phyloP scores from a whole-genome alignment of 2,113 vertebrate species.

The Narcine bancroftii region DNA sequence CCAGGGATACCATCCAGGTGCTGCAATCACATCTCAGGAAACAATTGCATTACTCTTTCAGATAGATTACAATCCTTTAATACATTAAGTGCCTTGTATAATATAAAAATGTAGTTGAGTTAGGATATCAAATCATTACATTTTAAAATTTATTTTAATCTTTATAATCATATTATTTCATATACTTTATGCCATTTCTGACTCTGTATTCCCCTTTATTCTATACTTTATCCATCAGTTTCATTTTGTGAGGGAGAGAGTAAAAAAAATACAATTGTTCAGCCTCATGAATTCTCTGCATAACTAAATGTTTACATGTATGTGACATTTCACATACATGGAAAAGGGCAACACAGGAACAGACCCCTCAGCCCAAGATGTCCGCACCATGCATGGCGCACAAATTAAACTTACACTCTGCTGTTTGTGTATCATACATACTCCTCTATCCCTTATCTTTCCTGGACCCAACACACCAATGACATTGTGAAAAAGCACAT shows the following conservation, averaged over 20 bases:
- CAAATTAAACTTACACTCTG: no score
- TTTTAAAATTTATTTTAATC: conserved; percentile 28
- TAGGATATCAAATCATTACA: conserved; percentile 3
- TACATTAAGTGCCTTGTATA: conserved; percentile 19
- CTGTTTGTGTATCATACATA: no score
- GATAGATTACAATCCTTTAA: conserved; percentile 21
- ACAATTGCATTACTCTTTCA: conserved; percentile 28
- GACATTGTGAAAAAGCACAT: no score
- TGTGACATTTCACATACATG: no score
- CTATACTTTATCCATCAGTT: neutral
- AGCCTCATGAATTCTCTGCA: no score
- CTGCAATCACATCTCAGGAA: conserved; percentile 31
- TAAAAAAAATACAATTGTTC: neutral
- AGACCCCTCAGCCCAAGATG: no score
- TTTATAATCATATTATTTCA: neutral
- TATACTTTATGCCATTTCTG: neutral
- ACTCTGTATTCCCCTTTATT: neutral
- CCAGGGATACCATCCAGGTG: conserved; percentile 27
- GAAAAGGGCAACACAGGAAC: no score
- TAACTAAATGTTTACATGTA: neutral
- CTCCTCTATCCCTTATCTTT: no score
- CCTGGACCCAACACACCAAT: no score
- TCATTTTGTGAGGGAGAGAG: neutral
- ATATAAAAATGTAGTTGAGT: neutral
- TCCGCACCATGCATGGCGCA: no score